Evolutionary conservation across 1,140 invertebrate genomes (phyloP), one percentile per base, ranked within the genome.

Genomic region (Drosophila varians): DNA sequence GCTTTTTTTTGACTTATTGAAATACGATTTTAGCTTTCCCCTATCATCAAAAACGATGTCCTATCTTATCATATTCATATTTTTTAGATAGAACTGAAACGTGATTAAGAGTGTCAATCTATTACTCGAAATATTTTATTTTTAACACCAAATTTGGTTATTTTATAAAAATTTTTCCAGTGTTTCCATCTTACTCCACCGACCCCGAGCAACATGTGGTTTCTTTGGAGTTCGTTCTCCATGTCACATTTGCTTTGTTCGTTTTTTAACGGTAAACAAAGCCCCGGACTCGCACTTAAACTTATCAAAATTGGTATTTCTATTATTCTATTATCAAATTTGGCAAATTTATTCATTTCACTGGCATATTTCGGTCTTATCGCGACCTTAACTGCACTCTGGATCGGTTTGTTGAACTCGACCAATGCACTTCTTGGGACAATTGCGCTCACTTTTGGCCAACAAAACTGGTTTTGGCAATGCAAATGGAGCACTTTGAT

Each of bases 151-250:
- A 23, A 46, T n/a, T 46, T 12, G 4, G 21, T 25, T 19, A 12
- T 25, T 47, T 16, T 47, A 25, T 4, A 6, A 16, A n/a, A 23
- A n/a, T 52, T 45, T 14, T 43, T 19, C 31, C 45, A 53, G 58
- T 49, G 14, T 28, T n/a, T 38, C 38, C 28, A 26, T 14, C 23
- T 51, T 18, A 34, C 31, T 34, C 7, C 18, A 46, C 45, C 49
- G 56, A 47, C 53, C 55, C 40, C 31, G 34, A 55, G 80, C 80
- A 86, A 83, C 79, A 83, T 83, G 79, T 83, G 79, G 80, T 86
- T 79, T 55, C 12, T 65, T 45, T 28, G 16, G 48, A 11, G 26
- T 34, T 66, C n/a, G 26, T 34, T 66, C 36, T 69, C 40, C 12
- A 34, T 47, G 26, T 21, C 45, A 18, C 68, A 56, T 55, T 65